Conservation (phyloP, 1,140 invertebrate genomes). For the Belonocnema kinseyi region DNA sequence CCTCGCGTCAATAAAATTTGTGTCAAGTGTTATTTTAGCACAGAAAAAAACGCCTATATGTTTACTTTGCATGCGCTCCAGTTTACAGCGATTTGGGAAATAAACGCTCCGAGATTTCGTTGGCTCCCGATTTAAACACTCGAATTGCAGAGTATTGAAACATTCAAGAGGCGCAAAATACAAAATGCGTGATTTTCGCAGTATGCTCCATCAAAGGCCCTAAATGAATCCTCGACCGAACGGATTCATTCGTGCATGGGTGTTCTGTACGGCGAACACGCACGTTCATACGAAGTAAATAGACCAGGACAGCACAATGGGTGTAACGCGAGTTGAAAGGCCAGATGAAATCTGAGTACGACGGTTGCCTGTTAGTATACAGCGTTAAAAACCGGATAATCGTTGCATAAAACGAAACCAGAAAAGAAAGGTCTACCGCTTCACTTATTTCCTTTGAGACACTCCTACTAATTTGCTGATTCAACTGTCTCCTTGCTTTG, state of each 20-base stretch:
- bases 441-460: constrained; percentile 27
- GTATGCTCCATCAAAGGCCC: constrained; percentile 5
- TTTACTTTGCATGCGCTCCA: no score
- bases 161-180: neutral
- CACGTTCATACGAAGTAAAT: constrained; percentile 47
- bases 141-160: neutral
- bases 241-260: constrained; percentile 1
- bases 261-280: neutral
- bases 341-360: constrained; percentile 64
- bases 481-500: constrained; percentile 7
- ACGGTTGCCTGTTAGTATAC: constrained; percentile 56
- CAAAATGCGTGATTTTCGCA: constrained; percentile 19
- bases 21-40: no score
- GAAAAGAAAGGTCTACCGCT: constrained; percentile 25
- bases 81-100: no score
- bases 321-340: constrained; percentile 68
- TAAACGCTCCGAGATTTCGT: no score
- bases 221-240: constrained; percentile 26
- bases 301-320: constrained; percentile 47
- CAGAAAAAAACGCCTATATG: no score
- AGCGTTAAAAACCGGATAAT: constrained; percentile 41
- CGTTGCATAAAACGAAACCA: constrained; percentile 45
- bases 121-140: neutral
- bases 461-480: constrained; percentile 26
- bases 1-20: no score